phyloP scores from a whole-genome alignment of 2,113 vertebrate species.

The Origma solitaria region DNA sequence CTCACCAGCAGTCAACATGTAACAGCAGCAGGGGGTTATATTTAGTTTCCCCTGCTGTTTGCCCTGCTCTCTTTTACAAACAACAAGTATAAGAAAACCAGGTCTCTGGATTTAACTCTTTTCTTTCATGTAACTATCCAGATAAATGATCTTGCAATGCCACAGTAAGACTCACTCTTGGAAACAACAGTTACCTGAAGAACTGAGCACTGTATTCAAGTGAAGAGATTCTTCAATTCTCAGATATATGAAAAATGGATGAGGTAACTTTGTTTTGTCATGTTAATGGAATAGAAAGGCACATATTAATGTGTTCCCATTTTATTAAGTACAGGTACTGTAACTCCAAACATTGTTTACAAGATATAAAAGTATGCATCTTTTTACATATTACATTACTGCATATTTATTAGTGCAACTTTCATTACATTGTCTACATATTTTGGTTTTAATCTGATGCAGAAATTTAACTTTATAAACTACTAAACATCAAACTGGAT shows the following conservation, averaged over 20 bases:
- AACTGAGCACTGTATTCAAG: neutral
- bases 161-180: neutral
- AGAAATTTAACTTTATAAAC: neutral
- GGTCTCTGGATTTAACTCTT: slow-evolving; percentile 3
- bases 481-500: neutral
- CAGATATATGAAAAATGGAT: neutral
- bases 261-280: neutral
- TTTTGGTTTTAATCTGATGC: neutral
- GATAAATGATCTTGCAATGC: neutral
- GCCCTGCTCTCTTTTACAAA: slow-evolving; percentile 9
- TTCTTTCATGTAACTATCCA: neutral
- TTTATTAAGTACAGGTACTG: neutral
- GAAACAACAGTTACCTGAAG: neutral
- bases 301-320: neutral
- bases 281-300: neutral
- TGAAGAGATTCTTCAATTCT: neutral
- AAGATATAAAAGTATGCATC: neutral
- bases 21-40: slow-evolving; percentile 1
- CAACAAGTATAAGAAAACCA: neutral
- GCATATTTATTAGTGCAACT: neutral
- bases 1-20: neutral
- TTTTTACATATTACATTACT: neutral
- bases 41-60: slow-evolving; percentile 46
- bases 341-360: neutral
- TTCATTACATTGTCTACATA: neutral